A percentile compares a stretch with the other conserved stretches of the same genome.
phyloP scores from a whole-genome alignment of 1,140 invertebrate genomes.

The Lithobius niger region DNA sequence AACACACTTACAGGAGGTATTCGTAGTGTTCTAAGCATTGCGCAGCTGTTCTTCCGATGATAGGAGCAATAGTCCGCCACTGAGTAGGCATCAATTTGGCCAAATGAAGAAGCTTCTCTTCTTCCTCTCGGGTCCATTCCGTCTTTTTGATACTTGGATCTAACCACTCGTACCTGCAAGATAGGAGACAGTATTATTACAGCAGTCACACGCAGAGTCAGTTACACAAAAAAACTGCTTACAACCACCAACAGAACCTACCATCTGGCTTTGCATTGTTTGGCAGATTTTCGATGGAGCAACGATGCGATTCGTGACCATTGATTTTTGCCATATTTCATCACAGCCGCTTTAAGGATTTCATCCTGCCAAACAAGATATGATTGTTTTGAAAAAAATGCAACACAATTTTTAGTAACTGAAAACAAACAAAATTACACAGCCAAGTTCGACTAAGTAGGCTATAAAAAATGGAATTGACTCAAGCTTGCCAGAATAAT shows the following conservation, averaged over 20 bases:
- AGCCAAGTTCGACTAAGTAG: too few relatives aligned
- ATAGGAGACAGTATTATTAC: neutral
- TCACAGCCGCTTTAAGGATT: slow-evolving; percentile 99
- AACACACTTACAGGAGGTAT: slow-evolving; percentile 66
- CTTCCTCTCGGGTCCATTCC: slow-evolving; percentile 98
- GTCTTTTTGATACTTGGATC: slow-evolving; percentile 99
- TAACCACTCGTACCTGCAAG: slow-evolving; percentile 78
- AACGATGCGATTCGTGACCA: slow-evolving; percentile 99
- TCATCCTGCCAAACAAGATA: slow-evolving; percentile 90
- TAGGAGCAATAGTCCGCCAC: slow-evolving; percentile 98
- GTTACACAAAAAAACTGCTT: slow-evolving; percentile 2
- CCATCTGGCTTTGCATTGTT: slow-evolving; percentile 99
- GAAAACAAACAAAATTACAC: too few relatives aligned
- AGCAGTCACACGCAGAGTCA: neutral
- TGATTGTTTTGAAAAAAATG: neutral
- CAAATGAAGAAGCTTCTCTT: slow-evolving; percentile 94
- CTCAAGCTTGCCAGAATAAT: too few relatives aligned
- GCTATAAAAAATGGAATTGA: too few relatives aligned
- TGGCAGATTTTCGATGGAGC: slow-evolving; percentile 95
- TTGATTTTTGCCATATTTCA: slow-evolving; percentile 99
- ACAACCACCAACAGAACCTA: too few relatives aligned
- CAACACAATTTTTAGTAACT: slow-evolving; percentile 6
- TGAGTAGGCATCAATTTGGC: slow-evolving; percentile 99
- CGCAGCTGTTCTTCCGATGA: slow-evolving; percentile 94
- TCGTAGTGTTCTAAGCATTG: slow-evolving; percentile 98